Evolutionary conservation across 2,113 vertebrate species (phyloP), one percentile per base, ranked within the genome.

Genomic region (Trochalopteron elliotii): DNA sequence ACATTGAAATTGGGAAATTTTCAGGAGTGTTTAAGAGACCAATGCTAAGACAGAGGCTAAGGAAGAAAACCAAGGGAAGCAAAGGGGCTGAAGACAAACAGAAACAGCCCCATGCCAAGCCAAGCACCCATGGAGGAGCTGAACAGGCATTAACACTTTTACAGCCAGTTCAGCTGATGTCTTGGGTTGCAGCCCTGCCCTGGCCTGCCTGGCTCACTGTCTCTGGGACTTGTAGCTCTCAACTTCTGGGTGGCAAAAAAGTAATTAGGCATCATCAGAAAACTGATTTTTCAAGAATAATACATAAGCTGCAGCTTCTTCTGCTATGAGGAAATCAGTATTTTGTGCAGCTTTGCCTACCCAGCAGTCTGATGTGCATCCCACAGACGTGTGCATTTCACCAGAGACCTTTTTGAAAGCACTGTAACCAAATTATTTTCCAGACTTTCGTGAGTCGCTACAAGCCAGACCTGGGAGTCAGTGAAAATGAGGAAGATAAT

Each of bases 361-460:
- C 84, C 74, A 67, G 80, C 49, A 81, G 52, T 8, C 16, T 6
- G 49, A 91, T 3, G 35, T 82, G 61, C 45, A 86, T 90, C 84
- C 82, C 93, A 76, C 93, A 96, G 96, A 93, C 74, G 21, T 47
- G 96, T 75, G 92, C 67, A 92, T 97, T 92, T 95, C 97, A 97
- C 91, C 74, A 22, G 82, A 93, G 96, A 96, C 84, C 81, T 97
- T 93, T 81, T 0, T 95, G 94, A 97, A 97, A 98, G 97, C 97
- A 22, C 83, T 35, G 83, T 98, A 97, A 98, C 87, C 44, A 49
- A 92, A 98, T 98, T 98, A 98, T 89, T 97, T 84, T 77, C 96
- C 94, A 95, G 94, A 84, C 84, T 88, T 91, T 72, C 0, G 5
- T 42, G 53, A 93, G 56, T 47, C 8, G 0, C n/a, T 88, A 75